Evolutionary conservation across 1,140 invertebrate species (phyloP).

Genomic region (Dreissena rostriformis): DNA sequence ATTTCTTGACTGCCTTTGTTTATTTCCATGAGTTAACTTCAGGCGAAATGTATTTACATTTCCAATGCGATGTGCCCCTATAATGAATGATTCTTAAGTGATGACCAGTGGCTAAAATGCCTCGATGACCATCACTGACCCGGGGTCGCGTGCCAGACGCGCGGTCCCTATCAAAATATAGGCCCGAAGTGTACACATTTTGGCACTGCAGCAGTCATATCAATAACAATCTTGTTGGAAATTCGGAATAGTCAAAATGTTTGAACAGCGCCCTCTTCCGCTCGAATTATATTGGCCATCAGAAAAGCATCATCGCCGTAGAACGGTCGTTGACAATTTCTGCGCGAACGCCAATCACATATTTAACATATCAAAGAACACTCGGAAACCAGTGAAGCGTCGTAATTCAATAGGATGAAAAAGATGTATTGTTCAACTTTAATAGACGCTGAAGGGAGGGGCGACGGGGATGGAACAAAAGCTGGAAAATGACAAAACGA

Average conservation of each 20-base stretch:
- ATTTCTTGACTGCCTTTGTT: slow-evolving; percentile 42
- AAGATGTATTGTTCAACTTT: slow-evolving; percentile 36
- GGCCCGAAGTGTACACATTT: slow-evolving; percentile 24
- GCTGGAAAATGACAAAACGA: not conserved
- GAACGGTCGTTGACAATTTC: slow-evolving; percentile 33
- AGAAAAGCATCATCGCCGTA: slow-evolving; percentile 41
- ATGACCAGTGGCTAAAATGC: slow-evolving; percentile 34
- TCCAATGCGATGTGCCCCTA: slow-evolving; percentile 38
- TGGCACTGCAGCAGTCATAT: slow-evolving; percentile 39
- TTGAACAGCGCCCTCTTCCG: slow-evolving; percentile 7
- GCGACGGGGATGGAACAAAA: slow-evolving; percentile 11
- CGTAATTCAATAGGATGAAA: slow-evolving; percentile 34
- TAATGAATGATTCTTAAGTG: slow-evolving; percentile 1
- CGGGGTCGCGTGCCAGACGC: slow-evolving; percentile 30
- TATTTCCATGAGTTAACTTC: not conserved
- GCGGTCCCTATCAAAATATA: slow-evolving; percentile 2
- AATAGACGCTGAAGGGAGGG: slow-evolving; percentile 29
- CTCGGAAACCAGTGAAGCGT: slow-evolving; percentile 27
- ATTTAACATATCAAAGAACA: slow-evolving; percentile 52
- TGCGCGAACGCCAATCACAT: slow-evolving; percentile 45
- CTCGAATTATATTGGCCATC: slow-evolving; percentile 38
- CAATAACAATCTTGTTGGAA: slow-evolving; percentile 34
- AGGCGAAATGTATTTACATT: slow-evolving; percentile 40
- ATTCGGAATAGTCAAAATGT: slow-evolving; percentile 20
- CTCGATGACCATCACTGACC: slow-evolving; percentile 10